Conservation (phyloP, 2,888 invertebrate genomes). For the Schrankia costaestrigalis region DNA sequence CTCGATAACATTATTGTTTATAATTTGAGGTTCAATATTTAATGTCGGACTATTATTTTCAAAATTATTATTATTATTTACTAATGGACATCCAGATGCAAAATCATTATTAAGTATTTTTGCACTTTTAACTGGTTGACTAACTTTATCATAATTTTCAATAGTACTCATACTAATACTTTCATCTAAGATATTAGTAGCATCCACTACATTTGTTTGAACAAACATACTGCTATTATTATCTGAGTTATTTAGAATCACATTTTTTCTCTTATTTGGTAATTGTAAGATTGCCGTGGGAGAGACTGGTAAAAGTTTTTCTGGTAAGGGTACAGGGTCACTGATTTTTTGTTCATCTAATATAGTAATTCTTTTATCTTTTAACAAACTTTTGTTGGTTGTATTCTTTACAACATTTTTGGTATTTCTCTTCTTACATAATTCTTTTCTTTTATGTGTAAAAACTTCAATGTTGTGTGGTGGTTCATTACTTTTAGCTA, state of each 20-base stretch:
- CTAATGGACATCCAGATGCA: too few relatives aligned
- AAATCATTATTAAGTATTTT: too few relatives aligned
- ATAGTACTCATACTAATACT: background rate
- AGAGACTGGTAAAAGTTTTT: conserved; percentile 45
- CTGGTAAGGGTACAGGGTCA: conserved; percentile 22
- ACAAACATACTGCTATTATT: background rate
- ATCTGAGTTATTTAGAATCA: conserved; percentile 3
- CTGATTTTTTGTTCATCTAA: conserved; percentile 59
- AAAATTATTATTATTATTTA: too few relatives aligned
- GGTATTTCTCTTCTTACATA: too few relatives aligned
- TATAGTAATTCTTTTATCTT: conserved; percentile 52
- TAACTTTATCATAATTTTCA: background rate
- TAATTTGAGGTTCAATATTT: too few relatives aligned
- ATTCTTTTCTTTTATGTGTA: conserved; percentile 1
- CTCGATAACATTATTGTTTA: too few relatives aligned
- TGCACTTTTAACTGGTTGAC: background rate
- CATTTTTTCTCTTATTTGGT: conserved; percentile 28
- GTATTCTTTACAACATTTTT: conserved; percentile 1
- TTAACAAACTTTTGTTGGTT: conserved; percentile 12
- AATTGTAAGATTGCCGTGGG: conserved; percentile 45
- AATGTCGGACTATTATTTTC: too few relatives aligned
- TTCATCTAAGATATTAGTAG: background rate
- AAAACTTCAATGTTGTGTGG: conserved; percentile 3
- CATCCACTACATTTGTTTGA: background rate
- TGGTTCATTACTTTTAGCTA: too few relatives aligned